These are phyloP conservation scores for Megaceryle torquata DNA, from an alignment of 2,113 vertebrate species.

Conservation along the genomic window DNA sequence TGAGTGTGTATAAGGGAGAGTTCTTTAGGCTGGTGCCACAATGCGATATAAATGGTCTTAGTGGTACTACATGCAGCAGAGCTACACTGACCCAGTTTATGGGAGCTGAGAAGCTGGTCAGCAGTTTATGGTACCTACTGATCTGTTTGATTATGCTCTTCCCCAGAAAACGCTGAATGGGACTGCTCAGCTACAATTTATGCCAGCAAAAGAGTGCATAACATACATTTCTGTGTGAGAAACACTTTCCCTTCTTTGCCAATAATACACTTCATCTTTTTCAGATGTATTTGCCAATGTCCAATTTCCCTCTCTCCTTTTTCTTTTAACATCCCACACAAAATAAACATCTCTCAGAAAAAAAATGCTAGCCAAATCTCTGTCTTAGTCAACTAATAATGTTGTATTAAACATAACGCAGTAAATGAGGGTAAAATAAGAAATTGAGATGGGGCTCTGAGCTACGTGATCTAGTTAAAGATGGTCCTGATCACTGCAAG, in stretches of 20 bases:
- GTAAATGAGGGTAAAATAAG: neutral
- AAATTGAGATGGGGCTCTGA: neutral
- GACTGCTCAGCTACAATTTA: neutral
- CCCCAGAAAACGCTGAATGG: neutral
- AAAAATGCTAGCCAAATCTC: neutral
- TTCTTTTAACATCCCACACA: neutral
- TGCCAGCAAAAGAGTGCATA: neutral
- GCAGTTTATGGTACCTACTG: neutral
- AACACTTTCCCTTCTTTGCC: neutral
- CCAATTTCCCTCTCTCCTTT: neutral
- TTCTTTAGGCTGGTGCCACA: neutral
- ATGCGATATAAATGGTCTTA: neutral
- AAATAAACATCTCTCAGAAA: neutral
- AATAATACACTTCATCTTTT: neutral
- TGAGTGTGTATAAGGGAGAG: neutral
- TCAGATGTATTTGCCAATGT: neutral
- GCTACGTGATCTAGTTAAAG: neutral
- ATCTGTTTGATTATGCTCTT: neutral
- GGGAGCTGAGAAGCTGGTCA: neutral
- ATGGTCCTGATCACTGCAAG: neutral
- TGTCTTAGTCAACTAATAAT: neutral
- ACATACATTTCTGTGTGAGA: neutral
- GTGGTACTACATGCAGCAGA: neutral
- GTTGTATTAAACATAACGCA: neutral
- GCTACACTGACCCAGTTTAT: neutral